Percentiles rank a stretch among this genome's conserved stretches.
Evolutionary conservation across 2,888 invertebrate species (phyloP).

Genomic region (Lamellibrachia satsuma): DNA sequence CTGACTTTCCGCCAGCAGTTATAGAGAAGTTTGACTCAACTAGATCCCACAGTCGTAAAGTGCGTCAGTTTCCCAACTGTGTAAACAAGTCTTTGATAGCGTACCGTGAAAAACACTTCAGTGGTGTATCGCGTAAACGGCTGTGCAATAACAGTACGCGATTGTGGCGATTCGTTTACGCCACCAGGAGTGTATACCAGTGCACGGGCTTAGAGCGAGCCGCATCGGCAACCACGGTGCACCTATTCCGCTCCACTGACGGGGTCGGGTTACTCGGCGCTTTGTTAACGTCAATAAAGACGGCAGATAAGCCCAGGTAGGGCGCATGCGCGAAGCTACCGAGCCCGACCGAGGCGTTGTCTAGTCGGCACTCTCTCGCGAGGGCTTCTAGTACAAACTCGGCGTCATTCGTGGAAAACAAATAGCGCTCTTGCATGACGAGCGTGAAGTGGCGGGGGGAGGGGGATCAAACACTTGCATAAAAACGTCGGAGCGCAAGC

Average conservation of each 20-base stretch:
- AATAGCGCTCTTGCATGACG: background rate
- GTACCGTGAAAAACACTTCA: background rate
- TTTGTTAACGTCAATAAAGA: slow-evolving; percentile 1
- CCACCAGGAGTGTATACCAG: background rate
- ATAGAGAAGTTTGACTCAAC: background rate
- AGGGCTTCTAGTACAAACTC: background rate
- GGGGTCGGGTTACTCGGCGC: background rate
- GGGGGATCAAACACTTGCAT: background rate
- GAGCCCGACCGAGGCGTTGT: background rate
- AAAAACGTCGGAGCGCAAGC: background rate
- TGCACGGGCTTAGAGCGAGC: background rate
- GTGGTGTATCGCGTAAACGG: background rate
- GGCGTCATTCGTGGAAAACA: background rate
- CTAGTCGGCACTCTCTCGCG: background rate
- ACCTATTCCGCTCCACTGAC: background rate
- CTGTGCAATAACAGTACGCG: background rate
- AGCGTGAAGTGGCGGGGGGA: background rate
- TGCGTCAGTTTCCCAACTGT: background rate
- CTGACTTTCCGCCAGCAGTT: background rate
- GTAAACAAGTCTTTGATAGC: background rate
- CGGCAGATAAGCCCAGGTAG: background rate
- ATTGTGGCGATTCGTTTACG: background rate
- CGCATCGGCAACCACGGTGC: background rate
- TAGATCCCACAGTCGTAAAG: background rate
- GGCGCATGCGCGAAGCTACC: slow-evolving; percentile 10